Evolutionary conservation across 2,888 invertebrate species (phyloP).

Genomic region (Melieria picta): DNA sequence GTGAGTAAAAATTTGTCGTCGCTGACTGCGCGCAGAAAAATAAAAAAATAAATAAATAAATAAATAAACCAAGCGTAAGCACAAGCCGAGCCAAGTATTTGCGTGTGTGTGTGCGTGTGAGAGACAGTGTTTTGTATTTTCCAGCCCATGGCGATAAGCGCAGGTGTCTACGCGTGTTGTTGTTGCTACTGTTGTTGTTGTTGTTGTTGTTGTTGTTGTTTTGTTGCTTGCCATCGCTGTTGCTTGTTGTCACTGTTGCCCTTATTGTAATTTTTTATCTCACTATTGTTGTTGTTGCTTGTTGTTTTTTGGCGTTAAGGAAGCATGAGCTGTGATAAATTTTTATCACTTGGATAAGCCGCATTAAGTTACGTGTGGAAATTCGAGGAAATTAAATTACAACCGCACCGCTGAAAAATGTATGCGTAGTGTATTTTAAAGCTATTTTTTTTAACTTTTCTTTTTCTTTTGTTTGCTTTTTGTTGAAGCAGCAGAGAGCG

Average conservation of each 20-base stretch:
- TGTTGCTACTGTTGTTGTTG: constrained; percentile 28
- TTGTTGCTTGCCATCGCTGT: constrained; percentile 17
- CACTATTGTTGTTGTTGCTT: not conserved
- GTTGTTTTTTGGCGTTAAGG: not conserved
- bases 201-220: constrained; percentile 36
- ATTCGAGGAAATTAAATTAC: constrained; percentile 22
- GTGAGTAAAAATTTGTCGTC: too few species aligned
- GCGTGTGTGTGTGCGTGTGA: not conserved
- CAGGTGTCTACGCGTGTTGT: constrained; percentile 5
- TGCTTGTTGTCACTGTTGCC: too few species aligned
- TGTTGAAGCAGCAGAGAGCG: too few species aligned
- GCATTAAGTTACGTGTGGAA: constrained; percentile 26
- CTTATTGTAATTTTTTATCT: too few species aligned
- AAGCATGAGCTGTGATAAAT: constrained; percentile 26
- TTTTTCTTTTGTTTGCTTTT: not conserved
- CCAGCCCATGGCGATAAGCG: not conserved
- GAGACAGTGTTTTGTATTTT: too few species aligned
- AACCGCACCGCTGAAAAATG: not conserved
- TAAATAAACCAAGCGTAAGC: too few species aligned
- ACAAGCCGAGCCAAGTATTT: too few species aligned
- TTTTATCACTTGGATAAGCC: constrained; percentile 38
- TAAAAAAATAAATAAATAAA: too few species aligned
- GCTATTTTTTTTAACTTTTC: not conserved
- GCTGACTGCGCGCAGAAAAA: too few species aligned
- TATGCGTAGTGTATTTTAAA: not conserved